These are phyloP conservation scores for Acanthornis magna DNA, from an alignment of 2,797 vertebrate species.

Conservation along the genomic window DNA sequence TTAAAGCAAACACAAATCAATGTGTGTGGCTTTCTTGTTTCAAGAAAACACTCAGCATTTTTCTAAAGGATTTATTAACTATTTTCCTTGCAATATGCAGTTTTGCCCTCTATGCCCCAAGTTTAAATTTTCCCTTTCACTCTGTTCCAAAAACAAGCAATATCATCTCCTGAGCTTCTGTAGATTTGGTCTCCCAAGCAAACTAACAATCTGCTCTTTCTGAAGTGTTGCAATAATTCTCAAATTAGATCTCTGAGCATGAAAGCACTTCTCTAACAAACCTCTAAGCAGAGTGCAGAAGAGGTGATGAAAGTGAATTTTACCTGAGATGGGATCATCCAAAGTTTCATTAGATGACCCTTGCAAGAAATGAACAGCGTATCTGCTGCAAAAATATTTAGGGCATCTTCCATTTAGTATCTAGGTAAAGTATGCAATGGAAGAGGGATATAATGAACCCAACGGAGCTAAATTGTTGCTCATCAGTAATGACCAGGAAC, in stretches of 20 bases:
- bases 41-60: neutral
- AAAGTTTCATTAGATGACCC: neutral
- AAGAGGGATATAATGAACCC: neutral
- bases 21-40: neutral
- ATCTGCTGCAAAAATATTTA: neutral
- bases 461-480: neutral
- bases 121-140: neutral
- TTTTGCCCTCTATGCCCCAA: neutral
- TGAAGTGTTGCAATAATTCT: constrained; percentile 14
- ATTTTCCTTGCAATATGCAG: neutral
- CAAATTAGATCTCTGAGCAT: constrained; percentile 4
- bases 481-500: neutral
- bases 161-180: neutral
- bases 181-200: constrained; percentile 1
- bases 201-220: constrained; percentile 23
- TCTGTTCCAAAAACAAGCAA: neutral
- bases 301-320: neutral
- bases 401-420: neutral
- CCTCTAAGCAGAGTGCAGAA: neutral
- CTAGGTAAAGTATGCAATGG: neutral
- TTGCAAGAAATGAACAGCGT: neutral
- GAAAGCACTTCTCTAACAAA: constrained; percentile 15
- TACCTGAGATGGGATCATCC: neutral
- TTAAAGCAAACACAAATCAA: neutral
- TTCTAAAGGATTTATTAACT: neutral